phyloP scores from a whole-genome alignment of 2,888 invertebrate species.

The Urechis unicinctus region DNA sequence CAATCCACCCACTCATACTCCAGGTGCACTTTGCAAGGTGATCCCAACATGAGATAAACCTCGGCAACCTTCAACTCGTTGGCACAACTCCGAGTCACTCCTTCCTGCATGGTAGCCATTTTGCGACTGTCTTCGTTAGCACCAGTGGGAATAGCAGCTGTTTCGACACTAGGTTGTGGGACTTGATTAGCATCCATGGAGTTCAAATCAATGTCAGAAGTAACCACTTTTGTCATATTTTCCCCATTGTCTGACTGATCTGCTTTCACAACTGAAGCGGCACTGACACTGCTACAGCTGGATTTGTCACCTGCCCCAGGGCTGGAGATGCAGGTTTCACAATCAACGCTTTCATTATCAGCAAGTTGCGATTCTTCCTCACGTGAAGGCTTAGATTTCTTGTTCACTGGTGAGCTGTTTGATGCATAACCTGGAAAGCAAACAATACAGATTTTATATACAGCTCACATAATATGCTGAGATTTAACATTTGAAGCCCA shows the following conservation, averaged over 20 bases:
- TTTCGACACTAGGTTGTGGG: no score
- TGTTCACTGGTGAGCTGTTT: not conserved
- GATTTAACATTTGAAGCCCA: no score
- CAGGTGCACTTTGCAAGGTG: slow-evolving; percentile 45
- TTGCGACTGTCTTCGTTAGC: no score
- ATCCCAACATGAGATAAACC: slow-evolving; percentile 69
- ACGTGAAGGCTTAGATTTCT: not conserved
- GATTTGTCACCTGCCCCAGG: not conserved
- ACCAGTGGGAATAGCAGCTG: no score
- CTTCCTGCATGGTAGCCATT: no score
- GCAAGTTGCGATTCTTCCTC: not conserved
- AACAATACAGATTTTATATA: not conserved
- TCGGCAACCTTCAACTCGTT: slow-evolving; percentile 82
- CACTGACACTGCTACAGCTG: no score
- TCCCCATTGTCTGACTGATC: no score
- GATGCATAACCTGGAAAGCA: not conserved
- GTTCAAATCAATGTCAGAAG: no score
- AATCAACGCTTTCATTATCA: not conserved
- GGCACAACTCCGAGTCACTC: slow-evolving; percentile 65
- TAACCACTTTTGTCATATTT: no score
- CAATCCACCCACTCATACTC: slow-evolving; percentile 51
- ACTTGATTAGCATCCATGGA: no score
- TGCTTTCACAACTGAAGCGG: no score
- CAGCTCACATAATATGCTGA: not conserved
- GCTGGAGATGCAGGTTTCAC: not conserved